phyloP scores from a whole-genome alignment of 2,888 invertebrate genomes.

The Synanthedon myopaeformis region DNA sequence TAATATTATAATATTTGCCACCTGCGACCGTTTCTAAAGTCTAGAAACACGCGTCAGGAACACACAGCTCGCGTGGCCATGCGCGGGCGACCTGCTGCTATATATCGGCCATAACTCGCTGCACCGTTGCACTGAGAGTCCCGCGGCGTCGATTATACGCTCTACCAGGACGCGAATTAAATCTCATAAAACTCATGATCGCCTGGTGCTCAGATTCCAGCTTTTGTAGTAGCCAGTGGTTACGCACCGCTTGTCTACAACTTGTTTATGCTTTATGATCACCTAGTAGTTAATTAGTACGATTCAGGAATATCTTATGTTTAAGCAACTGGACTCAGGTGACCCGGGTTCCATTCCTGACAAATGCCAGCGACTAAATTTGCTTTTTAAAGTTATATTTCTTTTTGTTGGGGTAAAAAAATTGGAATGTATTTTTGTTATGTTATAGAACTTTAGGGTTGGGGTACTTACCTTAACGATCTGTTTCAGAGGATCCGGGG shows the following conservation, averaged over 20 bases:
- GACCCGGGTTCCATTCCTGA: too few species aligned
- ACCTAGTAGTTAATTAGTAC: too few species aligned
- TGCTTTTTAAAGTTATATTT: too few species aligned
- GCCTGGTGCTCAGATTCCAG: slow-evolving; percentile 17
- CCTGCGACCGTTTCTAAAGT: slow-evolving; percentile 9
- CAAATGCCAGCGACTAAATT: too few species aligned
- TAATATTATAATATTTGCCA: neutral
- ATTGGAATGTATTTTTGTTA: too few species aligned
- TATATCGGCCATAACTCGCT: slow-evolving; percentile 31
- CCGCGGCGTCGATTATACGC: slow-evolving; percentile 39
- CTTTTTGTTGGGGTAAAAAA: too few species aligned
- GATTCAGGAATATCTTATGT: too few species aligned
- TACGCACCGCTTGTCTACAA: neutral
- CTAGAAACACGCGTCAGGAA: slow-evolving; percentile 20
- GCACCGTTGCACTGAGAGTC: slow-evolving; percentile 30
- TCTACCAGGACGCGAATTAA: slow-evolving; percentile 33
- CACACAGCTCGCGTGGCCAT: slow-evolving; percentile 27
- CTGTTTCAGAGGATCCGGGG: too few species aligned
- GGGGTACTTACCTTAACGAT: too few species aligned
- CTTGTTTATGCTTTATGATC: too few species aligned
- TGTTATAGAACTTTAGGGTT: too few species aligned
- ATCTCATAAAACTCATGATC: slow-evolving; percentile 37
- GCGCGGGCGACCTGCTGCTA: slow-evolving; percentile 19
- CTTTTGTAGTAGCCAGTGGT: neutral
- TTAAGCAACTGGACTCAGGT: too few species aligned